A percentile compares a stretch with the other conserved stretches of the same genome.
phyloP scores from a whole-genome alignment of 2,113 vertebrate species.

The Mobula hypostoma region DNA sequence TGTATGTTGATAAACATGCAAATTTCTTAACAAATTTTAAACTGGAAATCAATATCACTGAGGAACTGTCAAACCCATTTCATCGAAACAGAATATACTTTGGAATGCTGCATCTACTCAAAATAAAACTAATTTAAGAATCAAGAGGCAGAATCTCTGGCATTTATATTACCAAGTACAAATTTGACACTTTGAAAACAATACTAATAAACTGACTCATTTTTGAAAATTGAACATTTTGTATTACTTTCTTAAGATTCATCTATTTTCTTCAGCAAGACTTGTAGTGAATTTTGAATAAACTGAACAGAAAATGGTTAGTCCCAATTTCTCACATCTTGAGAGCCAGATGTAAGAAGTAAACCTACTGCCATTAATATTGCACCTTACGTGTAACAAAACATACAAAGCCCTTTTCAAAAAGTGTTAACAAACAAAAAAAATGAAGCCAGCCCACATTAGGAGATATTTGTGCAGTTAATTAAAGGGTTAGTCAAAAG shows the following conservation, averaged over 20 bases:
- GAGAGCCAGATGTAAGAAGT: background rate
- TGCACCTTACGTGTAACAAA: too few relatives aligned
- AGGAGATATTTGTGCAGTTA: too few relatives aligned
- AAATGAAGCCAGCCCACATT: too few relatives aligned
- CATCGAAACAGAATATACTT: background rate
- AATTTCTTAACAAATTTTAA: background rate
- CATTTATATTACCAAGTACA: background rate
- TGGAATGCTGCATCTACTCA: background rate
- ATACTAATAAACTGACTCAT: background rate
- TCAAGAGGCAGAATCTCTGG: background rate
- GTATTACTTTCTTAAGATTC: background rate
- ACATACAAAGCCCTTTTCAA: too few relatives aligned
- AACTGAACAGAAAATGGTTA: background rate
- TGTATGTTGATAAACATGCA: background rate
- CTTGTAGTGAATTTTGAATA: background rate
- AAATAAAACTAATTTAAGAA: background rate
- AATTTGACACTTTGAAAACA: background rate
- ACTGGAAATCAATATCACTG: background rate
- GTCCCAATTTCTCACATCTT: background rate
- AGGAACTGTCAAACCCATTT: background rate
- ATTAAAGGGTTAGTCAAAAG: too few relatives aligned
- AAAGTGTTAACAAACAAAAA: too few relatives aligned
- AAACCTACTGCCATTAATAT: too few relatives aligned
- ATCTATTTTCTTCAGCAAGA: background rate
- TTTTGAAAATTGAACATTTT: background rate